Conservation (phyloP, 2,888 invertebrate species). For the Aromia moschata region DNA sequence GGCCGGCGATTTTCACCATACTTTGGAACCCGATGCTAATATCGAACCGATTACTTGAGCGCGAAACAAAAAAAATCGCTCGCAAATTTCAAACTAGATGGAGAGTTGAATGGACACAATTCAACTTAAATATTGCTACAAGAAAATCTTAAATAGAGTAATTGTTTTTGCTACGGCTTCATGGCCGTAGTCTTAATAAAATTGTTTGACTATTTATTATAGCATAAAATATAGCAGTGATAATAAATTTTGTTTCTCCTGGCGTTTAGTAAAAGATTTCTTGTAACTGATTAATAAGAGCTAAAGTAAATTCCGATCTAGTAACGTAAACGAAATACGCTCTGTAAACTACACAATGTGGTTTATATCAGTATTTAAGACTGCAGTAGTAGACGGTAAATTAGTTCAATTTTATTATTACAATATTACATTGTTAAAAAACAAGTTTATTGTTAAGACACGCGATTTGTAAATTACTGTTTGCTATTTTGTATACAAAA, state of each 20-base stretch:
- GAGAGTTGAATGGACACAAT: constrained; percentile 1
- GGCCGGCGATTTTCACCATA: too few species aligned
- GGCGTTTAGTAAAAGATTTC: neutral
- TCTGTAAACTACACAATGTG: too few species aligned
- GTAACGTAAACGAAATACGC: neutral
- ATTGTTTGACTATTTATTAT: constrained; percentile 2
- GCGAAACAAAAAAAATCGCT: too few species aligned
- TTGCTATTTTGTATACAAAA: too few species aligned
- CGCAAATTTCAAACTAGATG: too few species aligned
- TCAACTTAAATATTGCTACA: constrained; percentile 20
- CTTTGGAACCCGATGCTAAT: too few species aligned
- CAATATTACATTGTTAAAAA: too few species aligned
- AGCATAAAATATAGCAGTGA: constrained; percentile 12
- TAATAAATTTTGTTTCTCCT: constrained; percentile 5
- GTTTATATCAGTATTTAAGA: constrained; percentile 3
- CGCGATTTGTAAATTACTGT: too few species aligned
- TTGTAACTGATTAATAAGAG: constrained; percentile 9
- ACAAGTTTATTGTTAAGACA: too few species aligned
- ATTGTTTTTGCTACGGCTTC: constrained; percentile 4
- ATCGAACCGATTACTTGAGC: too few species aligned
- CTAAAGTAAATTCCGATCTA: constrained; percentile 5
- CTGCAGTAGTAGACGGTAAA: too few species aligned
- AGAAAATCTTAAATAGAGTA: constrained; percentile 22
- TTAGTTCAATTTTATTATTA: too few species aligned
- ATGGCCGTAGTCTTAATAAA: neutral